A percentile compares a stretch with the other conserved stretches of the same genome.
phyloP scores from a whole-genome alignment of 2,888 invertebrate species.

The Acrobeloides nanus region DNA sequence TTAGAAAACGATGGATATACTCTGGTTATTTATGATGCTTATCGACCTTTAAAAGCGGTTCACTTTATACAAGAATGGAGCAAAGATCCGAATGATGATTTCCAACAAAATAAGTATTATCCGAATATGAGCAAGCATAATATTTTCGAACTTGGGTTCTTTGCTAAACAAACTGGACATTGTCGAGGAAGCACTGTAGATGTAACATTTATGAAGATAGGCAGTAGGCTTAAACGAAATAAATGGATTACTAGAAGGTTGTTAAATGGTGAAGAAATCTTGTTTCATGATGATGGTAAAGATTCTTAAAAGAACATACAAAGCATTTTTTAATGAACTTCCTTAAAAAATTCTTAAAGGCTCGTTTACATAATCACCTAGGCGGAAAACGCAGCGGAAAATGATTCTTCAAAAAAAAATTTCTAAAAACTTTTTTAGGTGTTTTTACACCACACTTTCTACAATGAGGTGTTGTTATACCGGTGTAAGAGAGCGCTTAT shows the following conservation, averaged over 20 bases:
- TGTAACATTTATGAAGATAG: not conserved
- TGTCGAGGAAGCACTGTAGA: constrained; percentile 3
- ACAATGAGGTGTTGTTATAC: too few species aligned
- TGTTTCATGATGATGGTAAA: not conserved
- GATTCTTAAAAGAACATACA: too few species aligned
- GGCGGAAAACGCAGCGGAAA: too few species aligned
- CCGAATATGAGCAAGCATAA: not conserved
- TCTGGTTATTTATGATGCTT: constrained; percentile 4
- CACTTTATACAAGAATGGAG: not conserved
- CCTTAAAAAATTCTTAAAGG: too few species aligned
- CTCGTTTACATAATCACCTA: too few species aligned
- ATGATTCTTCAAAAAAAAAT: too few species aligned
- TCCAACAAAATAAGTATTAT: not conserved
- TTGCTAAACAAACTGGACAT: not conserved
- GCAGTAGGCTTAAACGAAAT: not conserved
- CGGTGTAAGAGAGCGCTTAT: too few species aligned
- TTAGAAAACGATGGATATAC: not conserved
- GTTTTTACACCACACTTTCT: too few species aligned
- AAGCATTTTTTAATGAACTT: too few species aligned
- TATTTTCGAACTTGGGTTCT: not conserved
- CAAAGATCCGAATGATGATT: not conserved
- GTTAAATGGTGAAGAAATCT: not conserved
- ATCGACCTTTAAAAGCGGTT: constrained; percentile 1
- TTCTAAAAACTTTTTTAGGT: too few species aligned
- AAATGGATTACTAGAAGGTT: not conserved